These are phyloP conservation scores for Drosophila histrio DNA, from an alignment of 2,888 invertebrate species.

Conservation along the genomic window DNA sequence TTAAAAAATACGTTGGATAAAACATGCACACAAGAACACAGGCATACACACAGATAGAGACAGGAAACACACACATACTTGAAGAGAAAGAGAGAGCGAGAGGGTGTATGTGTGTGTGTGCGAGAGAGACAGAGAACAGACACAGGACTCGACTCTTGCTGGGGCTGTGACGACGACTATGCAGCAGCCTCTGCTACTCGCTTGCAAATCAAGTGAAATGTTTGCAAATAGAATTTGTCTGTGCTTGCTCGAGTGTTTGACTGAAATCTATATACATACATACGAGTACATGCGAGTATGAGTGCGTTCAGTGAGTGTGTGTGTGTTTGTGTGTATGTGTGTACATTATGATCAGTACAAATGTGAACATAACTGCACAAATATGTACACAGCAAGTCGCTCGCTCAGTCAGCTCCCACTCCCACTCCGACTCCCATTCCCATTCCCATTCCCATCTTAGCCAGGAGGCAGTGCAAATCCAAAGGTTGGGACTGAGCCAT, in stretches of 20 bases:
- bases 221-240: constrained; percentile 84
- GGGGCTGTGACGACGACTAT: constrained; percentile 28
- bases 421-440: neutral
- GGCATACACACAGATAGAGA: constrained; percentile 26
- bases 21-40: constrained; percentile 45
- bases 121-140: constrained; percentile 21
- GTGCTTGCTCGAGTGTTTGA: constrained; percentile 83
- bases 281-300: constrained; percentile 31
- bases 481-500: neutral
- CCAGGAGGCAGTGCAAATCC: neutral
- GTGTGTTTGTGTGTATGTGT: constrained; percentile 57
- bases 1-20: constrained; percentile 67
- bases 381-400: constrained; percentile 82
- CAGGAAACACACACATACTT: constrained; percentile 6
- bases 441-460: neutral
- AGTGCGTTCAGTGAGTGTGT: constrained; percentile 27
- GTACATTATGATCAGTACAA: constrained; percentile 83
- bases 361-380: constrained; percentile 84
- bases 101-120: constrained; percentile 1
- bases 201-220: constrained; percentile 84
- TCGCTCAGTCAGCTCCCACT: constrained; percentile 46
- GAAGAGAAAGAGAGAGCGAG: neutral
- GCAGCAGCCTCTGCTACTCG: constrained; percentile 65
- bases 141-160: constrained; percentile 32
- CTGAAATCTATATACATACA: constrained; percentile 79